A percentile compares a stretch with the other conserved stretches of the same genome.
Evolutionary conservation across 2,113 vertebrate species (phyloP).

Genomic region (Eretmochelys imbricata): DNA sequence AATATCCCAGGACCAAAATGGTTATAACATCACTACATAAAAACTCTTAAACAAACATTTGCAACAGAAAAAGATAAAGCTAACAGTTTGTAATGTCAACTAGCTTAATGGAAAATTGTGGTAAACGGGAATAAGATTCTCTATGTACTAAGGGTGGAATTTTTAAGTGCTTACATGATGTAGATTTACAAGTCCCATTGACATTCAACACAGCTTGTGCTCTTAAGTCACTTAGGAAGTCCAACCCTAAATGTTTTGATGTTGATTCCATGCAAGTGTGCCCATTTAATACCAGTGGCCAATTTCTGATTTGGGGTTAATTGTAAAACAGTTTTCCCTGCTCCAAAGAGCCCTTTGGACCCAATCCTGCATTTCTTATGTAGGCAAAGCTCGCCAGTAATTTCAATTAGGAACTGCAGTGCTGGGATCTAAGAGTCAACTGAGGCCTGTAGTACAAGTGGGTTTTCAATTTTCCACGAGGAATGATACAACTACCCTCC

Average conservation of each 20-base stretch:
- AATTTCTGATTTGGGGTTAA: background rate
- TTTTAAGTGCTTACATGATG: background rate
- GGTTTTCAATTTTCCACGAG: fast-evolving
- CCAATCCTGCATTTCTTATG: background rate
- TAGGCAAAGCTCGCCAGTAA: background rate
- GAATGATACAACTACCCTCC: fast-evolving
- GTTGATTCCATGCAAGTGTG: background rate
- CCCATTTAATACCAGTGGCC: background rate
- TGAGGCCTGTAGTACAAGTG: fast-evolving
- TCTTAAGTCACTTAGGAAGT: background rate
- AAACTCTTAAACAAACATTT: background rate
- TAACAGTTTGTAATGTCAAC: constrained; percentile 3
- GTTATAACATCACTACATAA: background rate
- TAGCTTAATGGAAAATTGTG: background rate
- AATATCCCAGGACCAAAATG: background rate
- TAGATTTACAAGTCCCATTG: fast-evolving
- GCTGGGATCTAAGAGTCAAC: fast-evolving
- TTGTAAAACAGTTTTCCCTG: background rate
- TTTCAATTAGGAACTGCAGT: fast-evolving
- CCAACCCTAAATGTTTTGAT: background rate
- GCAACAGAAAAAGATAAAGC: background rate
- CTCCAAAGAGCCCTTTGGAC: background rate
- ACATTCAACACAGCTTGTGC: background rate
- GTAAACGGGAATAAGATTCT: background rate
- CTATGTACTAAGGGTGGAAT: fast-evolving